Evolutionary conservation across 2,888 invertebrate genomes (phyloP), one percentile per base, ranked within the genome.

Genomic region (Diabrotica balteata): DNA sequence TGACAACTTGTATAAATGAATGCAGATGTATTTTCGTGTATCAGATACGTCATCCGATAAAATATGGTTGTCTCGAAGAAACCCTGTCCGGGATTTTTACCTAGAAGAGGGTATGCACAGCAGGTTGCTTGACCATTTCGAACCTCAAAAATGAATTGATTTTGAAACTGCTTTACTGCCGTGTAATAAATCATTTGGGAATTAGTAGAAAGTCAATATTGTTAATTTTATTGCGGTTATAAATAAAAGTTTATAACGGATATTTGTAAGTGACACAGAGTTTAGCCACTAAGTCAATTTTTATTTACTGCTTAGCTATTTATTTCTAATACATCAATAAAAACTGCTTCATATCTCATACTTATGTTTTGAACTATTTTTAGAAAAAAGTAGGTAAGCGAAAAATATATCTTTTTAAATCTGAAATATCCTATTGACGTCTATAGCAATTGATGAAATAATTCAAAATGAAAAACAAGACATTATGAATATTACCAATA

Each of bases 1-100:
- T 51, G 46, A 46, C 59, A 50, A 32, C 17, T 59, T 50, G n/a
- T 51, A 59, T 59, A 59, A 59, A 59, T 51, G 59, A 59, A 59
- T 59, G 59, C 59, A 59, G 59, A 59, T 50, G 59, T 59, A 44
- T 59, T 50, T 50, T 50, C 8, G 11, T 10, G 54, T 17, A 10
- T 10, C 54, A 32, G 54, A n/a, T 51, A 42, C 17, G 42, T 32
- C 43, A 59, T 42, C 44, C 7, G 43, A 50, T 59, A 51, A 59
- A 59, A 59, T 59, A 59, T 51, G 50, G 51, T 11, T n/a, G 59
- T 59, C 54, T 59, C 42, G 32, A 54, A 54, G 7, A 42, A n/a
- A 54, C 42, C 11, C n/a, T 22, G 54, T 54, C 43, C 43, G n/a
- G 42, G 42, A 43, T 45, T 57, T 57, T 44, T 57, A 57, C 55